Conservation (phyloP, 2,113 vertebrate species). For the Semnornis frantzii region DNA sequence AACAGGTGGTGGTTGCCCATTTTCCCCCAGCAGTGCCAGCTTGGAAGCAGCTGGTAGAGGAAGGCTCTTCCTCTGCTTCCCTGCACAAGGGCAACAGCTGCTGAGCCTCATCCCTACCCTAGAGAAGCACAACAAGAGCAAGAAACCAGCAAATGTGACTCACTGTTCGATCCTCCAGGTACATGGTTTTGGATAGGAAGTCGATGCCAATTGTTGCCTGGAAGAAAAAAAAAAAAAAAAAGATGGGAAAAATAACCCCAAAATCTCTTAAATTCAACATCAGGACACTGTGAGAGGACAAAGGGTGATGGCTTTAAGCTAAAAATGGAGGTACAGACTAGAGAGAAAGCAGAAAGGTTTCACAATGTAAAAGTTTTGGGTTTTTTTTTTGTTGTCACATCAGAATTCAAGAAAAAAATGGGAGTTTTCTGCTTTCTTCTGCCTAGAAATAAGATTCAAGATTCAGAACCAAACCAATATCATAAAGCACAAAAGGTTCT, state of each 20-base stretch:
- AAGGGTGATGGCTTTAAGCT: too few species aligned
- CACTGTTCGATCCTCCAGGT: slow-evolving; percentile 99
- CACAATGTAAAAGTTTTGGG: too few species aligned
- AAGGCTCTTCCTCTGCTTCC: not conserved
- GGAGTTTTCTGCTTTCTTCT: too few species aligned
- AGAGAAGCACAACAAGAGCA: slow-evolving; percentile 46
- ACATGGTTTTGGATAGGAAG: slow-evolving; percentile 99
- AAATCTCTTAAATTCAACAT: not conserved
- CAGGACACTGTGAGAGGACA: not conserved
- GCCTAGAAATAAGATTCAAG: not conserved
- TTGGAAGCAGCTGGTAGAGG: slow-evolving; percentile 20
- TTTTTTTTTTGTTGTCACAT: too few species aligned
- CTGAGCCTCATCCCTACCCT: not conserved
- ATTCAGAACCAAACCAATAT: not conserved
- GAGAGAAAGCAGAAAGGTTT: too few species aligned
- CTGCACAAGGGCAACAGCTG: not conserved
- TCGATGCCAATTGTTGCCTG: slow-evolving; percentile 99
- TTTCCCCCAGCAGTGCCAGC: not conserved
- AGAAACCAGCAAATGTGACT: slow-evolving; percentile 68
- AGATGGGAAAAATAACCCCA: not conserved
- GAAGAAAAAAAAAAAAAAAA: slow-evolving; percentile 37
- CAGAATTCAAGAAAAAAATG: too few species aligned
- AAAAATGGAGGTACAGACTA: too few species aligned
- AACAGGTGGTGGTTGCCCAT: not conserved
- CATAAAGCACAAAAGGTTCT: not conserved